Evolutionary conservation across 1,140 invertebrate genomes (phyloP).

Genomic region (Sarcophaga bullata): DNA sequence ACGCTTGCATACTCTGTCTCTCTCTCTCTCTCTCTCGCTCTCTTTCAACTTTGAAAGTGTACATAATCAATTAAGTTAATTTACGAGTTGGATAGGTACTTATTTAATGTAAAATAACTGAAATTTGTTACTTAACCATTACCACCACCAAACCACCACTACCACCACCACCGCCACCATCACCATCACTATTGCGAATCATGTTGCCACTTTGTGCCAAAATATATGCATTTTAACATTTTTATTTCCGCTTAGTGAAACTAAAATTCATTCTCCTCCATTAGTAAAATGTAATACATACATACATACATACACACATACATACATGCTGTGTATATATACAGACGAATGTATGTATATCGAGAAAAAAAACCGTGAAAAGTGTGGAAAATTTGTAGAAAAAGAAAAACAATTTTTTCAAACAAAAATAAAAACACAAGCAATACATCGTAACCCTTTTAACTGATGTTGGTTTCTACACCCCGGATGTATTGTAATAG

Average conservation of each 20-base stretch:
- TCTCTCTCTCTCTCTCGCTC: not conserved
- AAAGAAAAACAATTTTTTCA: too few relatives aligned
- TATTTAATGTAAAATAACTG: constrained; percentile 26
- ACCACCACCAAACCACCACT: not conserved
- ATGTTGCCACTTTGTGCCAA: constrained; percentile 8
- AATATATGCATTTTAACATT: not conserved
- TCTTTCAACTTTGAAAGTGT: constrained; percentile 22
- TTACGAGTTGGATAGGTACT: constrained; percentile 24
- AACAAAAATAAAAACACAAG: too few relatives aligned
- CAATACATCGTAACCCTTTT: too few relatives aligned
- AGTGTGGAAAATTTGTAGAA: too few relatives aligned
- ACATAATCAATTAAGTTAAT: constrained; percentile 36
- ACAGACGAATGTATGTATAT: not conserved
- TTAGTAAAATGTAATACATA: not conserved
- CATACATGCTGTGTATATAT: too few relatives aligned
- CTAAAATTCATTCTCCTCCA: constrained; percentile 3
- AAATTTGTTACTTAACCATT: constrained; percentile 24
- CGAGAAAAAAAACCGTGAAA: not conserved
- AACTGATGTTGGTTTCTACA: too few relatives aligned
- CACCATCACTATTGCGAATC: constrained; percentile 7
- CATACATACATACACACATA: not conserved
- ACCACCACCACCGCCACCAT: too few relatives aligned
- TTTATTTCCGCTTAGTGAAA: constrained; percentile 10
- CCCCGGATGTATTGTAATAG: too few relatives aligned
- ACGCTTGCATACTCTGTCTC: not conserved